These are phyloP conservation scores for Kradibia gibbosae DNA, from an alignment of 1,140 invertebrate species.

Conservation along the genomic window DNA sequence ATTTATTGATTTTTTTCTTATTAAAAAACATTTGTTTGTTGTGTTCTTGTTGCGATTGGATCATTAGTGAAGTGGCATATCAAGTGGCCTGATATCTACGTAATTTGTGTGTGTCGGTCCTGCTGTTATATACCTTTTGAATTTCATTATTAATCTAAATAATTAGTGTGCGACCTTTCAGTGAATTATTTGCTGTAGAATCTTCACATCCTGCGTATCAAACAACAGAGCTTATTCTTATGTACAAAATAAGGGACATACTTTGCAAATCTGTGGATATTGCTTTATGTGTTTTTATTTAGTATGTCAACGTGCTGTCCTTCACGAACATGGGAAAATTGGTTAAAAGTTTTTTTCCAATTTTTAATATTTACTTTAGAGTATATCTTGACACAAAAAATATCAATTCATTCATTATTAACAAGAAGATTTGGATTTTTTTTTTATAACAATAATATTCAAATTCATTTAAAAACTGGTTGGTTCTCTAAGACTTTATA, in stretches of 20 bases:
- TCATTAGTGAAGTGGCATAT: slow-evolving; percentile 28
- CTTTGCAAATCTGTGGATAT: slow-evolving; percentile 35
- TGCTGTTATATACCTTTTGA: slow-evolving; percentile 35
- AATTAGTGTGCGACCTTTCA: slow-evolving; percentile 43
- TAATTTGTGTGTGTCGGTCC: slow-evolving; percentile 27
- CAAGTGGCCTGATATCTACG: slow-evolving; percentile 20
- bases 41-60: slow-evolving; percentile 10
- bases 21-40: slow-evolving; percentile 8
- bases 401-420: too few relatives aligned
- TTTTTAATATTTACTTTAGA: background rate
- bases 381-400: too few relatives aligned
- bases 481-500: too few relatives aligned
- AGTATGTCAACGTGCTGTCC: slow-evolving; percentile 17
- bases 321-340: slow-evolving; percentile 8
- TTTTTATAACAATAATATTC: too few relatives aligned
- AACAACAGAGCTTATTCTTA: slow-evolving; percentile 31
- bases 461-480: too few relatives aligned
- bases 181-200: slow-evolving; percentile 25
- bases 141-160: slow-evolving; percentile 42
- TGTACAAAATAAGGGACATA: slow-evolving; percentile 31
- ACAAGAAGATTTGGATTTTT: too few relatives aligned
- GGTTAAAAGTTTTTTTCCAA: background rate
- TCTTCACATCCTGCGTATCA: slow-evolving; percentile 2
- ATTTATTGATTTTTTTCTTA: slow-evolving; percentile 10
- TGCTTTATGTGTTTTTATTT: slow-evolving; percentile 43